Percentiles rank a stretch among this genome's conserved stretches.
These are phyloP conservation scores for Volucella bombylans DNA, from an alignment of 2,888 invertebrate species.

Conservation along the genomic window DNA sequence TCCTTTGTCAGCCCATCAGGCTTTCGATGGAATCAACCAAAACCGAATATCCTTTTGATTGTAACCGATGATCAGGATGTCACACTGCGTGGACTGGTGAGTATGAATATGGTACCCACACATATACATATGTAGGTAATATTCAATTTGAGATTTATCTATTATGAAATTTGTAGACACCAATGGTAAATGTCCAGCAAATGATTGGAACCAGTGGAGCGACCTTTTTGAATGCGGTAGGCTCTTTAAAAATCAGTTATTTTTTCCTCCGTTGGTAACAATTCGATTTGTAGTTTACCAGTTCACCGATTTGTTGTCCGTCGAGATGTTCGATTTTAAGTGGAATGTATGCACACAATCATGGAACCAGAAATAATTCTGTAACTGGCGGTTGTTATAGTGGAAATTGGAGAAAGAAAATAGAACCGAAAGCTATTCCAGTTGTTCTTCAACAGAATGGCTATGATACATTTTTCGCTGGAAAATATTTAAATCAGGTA, in stretches of 20 bases:
- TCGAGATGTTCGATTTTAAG: conserved; percentile 93
- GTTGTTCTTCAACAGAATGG: conserved; percentile 86
- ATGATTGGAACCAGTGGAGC: conserved; percentile 86
- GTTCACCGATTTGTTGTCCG: conserved; percentile 94
- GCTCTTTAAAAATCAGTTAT: conserved; percentile 77
- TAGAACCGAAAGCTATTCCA: conserved; percentile 88
- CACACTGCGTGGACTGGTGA: conserved; percentile 89
- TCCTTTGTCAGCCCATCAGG: conserved; percentile 49
- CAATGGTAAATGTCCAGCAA: conserved; percentile 86
- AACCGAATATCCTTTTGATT: conserved; percentile 90
- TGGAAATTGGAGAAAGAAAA: conserved; percentile 85
- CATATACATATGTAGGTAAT: not conserved
- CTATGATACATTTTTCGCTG: conserved; percentile 94
- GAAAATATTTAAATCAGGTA: conserved; percentile 96
- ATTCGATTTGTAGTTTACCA: conserved; percentile 86
- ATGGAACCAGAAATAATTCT: conserved; percentile 90
- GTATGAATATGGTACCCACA: conserved; percentile 76
- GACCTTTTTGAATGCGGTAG: conserved; percentile 89
- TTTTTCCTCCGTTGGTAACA: too few relatives aligned
- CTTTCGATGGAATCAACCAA: conserved; percentile 57
- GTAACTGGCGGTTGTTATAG: conserved; percentile 90
- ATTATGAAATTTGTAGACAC: conserved; percentile 84
- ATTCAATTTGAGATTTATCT: not conserved
- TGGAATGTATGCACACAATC: conserved; percentile 93
- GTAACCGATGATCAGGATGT: conserved; percentile 94